These are phyloP conservation scores for Laodelphax striatellus DNA, from an alignment of 1,140 invertebrate species.

Conservation along the genomic window DNA sequence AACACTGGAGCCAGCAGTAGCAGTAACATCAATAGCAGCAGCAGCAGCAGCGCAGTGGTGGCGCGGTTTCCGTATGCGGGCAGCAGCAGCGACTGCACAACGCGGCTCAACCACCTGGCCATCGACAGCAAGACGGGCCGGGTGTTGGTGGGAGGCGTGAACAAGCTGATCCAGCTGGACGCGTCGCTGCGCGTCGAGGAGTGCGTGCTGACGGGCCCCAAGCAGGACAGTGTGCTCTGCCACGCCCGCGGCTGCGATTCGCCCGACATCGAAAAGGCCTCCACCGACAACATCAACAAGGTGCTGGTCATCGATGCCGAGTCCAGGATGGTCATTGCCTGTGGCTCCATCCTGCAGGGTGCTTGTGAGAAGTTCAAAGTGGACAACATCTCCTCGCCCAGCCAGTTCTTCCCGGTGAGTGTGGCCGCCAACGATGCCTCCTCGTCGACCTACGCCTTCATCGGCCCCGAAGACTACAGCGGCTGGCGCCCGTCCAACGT, in stretches of 20 bases:
- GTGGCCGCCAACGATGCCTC: slow-evolving; percentile 85
- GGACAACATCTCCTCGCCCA: slow-evolving; percentile 61
- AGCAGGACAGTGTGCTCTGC: slow-evolving; percentile 74
- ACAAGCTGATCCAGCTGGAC: slow-evolving; percentile 43
- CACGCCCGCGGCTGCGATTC: slow-evolving; percentile 68
- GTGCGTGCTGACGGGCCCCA: slow-evolving; percentile 46
- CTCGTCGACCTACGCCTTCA: slow-evolving; percentile 87
- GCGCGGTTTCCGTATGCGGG: slow-evolving; percentile 14
- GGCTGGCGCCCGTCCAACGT: slow-evolving; percentile 66
- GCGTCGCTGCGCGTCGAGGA: slow-evolving; percentile 33
- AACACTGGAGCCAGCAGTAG: background rate
- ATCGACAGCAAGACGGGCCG: slow-evolving; percentile 36
- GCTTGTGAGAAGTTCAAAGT: slow-evolving; percentile 79
- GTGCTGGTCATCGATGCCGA: slow-evolving; percentile 78
- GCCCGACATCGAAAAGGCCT: slow-evolving; percentile 45
- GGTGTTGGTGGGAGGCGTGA: slow-evolving; percentile 46
- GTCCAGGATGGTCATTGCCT: slow-evolving; percentile 67
- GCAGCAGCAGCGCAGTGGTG: slow-evolving; percentile 1
- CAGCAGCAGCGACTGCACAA: slow-evolving; percentile 14
- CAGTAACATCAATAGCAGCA: background rate
- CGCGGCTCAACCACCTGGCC: slow-evolving; percentile 33
- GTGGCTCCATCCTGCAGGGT: slow-evolving; percentile 78
- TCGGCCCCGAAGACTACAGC: slow-evolving; percentile 75
- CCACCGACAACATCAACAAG: slow-evolving; percentile 84
- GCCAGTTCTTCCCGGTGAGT: slow-evolving; percentile 61